Evolutionary conservation across 2,113 vertebrate species (phyloP).

Genomic region (Cercopithecus mona): DNA sequence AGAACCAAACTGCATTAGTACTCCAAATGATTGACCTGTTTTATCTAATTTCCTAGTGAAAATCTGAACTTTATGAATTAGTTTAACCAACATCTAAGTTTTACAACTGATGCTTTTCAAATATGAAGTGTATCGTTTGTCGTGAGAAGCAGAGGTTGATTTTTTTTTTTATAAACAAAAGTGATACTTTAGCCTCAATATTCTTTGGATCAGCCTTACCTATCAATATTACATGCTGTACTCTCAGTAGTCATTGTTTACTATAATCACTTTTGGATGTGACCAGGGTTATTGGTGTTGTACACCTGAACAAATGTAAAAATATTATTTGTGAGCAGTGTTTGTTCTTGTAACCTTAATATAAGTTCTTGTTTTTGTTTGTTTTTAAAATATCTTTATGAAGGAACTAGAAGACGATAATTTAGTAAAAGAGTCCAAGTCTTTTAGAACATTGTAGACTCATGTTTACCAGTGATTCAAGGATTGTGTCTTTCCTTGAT

Average conservation of each 20-base stretch:
- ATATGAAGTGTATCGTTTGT: not conserved
- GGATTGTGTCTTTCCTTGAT: not conserved
- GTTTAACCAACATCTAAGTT: not conserved
- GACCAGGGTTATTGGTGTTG: not conserved
- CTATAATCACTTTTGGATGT: not conserved
- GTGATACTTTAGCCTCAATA: not conserved
- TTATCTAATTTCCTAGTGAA: not conserved
- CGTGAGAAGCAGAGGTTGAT: not conserved
- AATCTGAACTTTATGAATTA: not conserved
- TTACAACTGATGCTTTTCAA: not conserved
- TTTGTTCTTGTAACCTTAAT: slow-evolving; percentile 22
- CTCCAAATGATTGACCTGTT: not conserved
- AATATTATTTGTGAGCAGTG: not conserved
- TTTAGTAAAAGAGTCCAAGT: not conserved
- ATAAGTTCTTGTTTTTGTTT: not conserved
- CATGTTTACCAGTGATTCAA: not conserved
- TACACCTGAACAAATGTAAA: not conserved
- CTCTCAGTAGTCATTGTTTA: not conserved
- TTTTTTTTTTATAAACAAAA: not conserved
- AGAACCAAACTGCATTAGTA: not conserved
- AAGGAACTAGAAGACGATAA: not conserved
- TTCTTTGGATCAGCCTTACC: not conserved
- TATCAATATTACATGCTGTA: not conserved
- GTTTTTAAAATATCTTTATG: not conserved
- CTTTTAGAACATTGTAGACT: not conserved